Conservation (phyloP, 30 jellyfish, hydroid and myxozoan genomes). For the Morbakka virulenta region DNA sequence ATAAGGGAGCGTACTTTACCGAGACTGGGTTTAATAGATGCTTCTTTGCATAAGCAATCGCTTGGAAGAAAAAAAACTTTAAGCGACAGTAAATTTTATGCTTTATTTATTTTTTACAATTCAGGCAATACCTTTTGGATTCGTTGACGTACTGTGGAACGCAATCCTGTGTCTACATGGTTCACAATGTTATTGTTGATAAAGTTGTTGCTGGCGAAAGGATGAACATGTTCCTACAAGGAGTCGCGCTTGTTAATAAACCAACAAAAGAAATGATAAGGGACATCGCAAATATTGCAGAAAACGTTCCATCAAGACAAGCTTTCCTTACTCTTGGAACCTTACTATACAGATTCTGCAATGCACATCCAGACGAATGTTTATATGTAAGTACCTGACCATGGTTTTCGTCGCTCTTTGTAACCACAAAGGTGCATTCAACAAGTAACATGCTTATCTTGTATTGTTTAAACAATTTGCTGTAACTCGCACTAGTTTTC, state of each 20-base stretch:
- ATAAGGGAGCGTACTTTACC: too few relatives aligned
- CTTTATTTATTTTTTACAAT: neutral
- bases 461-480: too few relatives aligned
- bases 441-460: too few relatives aligned
- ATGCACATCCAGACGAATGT: conserved; percentile 78
- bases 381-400: conserved; percentile 51
- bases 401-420: too few relatives aligned
- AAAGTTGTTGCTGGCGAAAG: conserved; percentile 81
- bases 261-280: conserved; percentile 93
- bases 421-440: too few relatives aligned
- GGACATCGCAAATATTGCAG: conserved; percentile 72
- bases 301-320: conserved; percentile 84
- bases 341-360: conserved; percentile 87
- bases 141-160: conserved; percentile 98
- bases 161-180: conserved; percentile 89
- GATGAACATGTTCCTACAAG: conserved; percentile 97
- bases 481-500: too few relatives aligned
- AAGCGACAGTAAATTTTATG: too few relatives aligned
- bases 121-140: conserved; percentile 96
- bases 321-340: conserved; percentile 95
- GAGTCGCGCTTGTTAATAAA: conserved; percentile 84
- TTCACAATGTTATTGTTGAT: conserved; percentile 76
- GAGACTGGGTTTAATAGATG: too few relatives aligned
- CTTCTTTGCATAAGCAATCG: too few relatives aligned
- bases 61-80: too few relatives aligned